A percentile compares a stretch with the other conserved stretches of the same genome.
These are phyloP conservation scores for Pandemis corylana DNA, from an alignment of 2,888 invertebrate species.

Conservation along the genomic window DNA sequence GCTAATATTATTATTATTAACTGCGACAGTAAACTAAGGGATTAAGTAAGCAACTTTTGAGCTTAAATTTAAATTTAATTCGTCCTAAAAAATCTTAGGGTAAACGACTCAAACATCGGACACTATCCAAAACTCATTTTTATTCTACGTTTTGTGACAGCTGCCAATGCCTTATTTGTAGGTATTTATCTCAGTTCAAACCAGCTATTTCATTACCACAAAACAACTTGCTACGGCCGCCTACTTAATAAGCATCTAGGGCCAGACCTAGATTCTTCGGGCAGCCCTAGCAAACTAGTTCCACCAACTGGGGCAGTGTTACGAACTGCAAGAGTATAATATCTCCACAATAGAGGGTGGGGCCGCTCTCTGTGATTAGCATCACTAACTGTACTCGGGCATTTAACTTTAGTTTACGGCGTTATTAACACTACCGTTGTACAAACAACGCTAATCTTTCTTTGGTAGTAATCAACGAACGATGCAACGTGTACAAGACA, in stretches of 20 bases:
- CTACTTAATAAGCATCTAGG: neutral
- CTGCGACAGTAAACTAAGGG: too few relatives aligned
- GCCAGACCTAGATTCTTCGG: neutral
- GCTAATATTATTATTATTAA: too few relatives aligned
- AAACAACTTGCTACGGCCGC: neutral
- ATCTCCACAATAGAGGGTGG: neutral
- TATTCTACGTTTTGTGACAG: too few relatives aligned
- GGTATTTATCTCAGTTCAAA: neutral
- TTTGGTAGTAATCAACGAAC: neutral
- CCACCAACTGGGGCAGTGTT: constrained; percentile 25
- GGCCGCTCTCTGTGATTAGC: neutral
- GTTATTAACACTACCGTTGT: neutral
- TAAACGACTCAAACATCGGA: too few relatives aligned
- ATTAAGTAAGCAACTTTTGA: too few relatives aligned
- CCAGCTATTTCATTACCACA: neutral
- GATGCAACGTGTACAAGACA: neutral
- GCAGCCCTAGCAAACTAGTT: constrained; percentile 29
- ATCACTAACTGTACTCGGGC: neutral
- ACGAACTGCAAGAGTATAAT: constrained; percentile 7
- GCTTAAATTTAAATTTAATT: too few relatives aligned
- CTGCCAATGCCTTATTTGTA: neutral
- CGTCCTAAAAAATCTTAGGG: too few relatives aligned
- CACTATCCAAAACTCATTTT: too few relatives aligned
- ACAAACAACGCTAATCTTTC: neutral
- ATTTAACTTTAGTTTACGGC: neutral